These are phyloP conservation scores for Phrixothrix hirtus DNA, from an alignment of 2,888 invertebrate genomes.

Conservation along the genomic window DNA sequence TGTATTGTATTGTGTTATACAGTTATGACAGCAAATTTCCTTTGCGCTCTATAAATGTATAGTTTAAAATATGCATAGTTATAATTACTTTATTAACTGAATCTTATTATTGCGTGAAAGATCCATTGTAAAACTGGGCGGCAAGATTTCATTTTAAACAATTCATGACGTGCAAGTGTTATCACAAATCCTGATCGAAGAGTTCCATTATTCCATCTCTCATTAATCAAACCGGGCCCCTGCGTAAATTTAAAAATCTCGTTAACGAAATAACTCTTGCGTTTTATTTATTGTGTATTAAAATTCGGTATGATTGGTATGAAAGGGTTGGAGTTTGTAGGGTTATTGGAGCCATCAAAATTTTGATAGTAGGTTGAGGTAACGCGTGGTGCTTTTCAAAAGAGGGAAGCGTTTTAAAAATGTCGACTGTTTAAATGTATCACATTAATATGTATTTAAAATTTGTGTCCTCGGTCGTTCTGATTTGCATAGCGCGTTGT, in stretches of 20 bases:
- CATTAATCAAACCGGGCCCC: conserved; percentile 53
- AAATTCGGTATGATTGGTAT: conserved; percentile 42
- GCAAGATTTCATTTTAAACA: conserved; percentile 33
- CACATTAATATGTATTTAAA: conserved; percentile 24
- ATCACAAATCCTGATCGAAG: conserved; percentile 53
- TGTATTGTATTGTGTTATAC: too few relatives aligned
- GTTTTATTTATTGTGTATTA: conserved; percentile 52
- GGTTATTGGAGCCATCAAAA: conserved; percentile 8
- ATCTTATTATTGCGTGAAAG: conserved; percentile 13
- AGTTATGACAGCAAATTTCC: too few relatives aligned
- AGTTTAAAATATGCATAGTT: neutral
- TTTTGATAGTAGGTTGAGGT: conserved; percentile 6
- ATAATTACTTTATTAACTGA: neutral
- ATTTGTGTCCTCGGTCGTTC: conserved; percentile 42
- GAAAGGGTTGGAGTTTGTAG: conserved; percentile 37
- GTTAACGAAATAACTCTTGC: conserved; percentile 54
- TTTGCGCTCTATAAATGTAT: too few relatives aligned
- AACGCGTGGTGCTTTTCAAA: neutral
- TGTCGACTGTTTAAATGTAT: conserved; percentile 17
- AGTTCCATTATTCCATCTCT: conserved; percentile 54
- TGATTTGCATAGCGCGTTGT: conserved; percentile 53
- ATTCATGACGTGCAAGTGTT: conserved; percentile 47
- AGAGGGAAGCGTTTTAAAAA: conserved; percentile 5
- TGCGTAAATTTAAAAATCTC: conserved; percentile 54
- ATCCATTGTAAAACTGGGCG: conserved; percentile 23